Base-by-base conservation (phyloP, 2,797 vertebrate species). In the Lagocephalus sceleratus region DNA sequence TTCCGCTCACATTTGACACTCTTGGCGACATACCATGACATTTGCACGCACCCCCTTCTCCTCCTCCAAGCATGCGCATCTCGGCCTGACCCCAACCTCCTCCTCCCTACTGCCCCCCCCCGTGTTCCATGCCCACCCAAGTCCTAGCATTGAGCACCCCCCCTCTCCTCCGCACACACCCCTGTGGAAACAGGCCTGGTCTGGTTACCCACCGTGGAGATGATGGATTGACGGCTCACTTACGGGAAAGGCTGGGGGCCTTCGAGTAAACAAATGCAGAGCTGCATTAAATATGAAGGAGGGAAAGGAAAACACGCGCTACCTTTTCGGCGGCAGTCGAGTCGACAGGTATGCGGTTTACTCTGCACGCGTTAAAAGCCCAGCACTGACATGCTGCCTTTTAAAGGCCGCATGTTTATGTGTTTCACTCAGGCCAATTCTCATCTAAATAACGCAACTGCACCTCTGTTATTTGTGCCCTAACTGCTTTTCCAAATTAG, bases 221-320 rank as follows among this genome's bases (percentile, higher is more conserved):
- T 89, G 87, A 91, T 85, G 79, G 88, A 90, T 88, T 85, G 84
- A 87, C 75, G 75, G 83, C 73, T 75, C 76, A 78, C 72, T 77
- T 77, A 78, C 57, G 66, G 74, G 75, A 84, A 85, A 76, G 76
- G 63, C 63, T 11, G 46, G 54, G 54, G 60, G 61, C 80, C 65
- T 75, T 85, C 81, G 81, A 73, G 77, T 88, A 87, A 90, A 90
- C 85, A 88, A 82, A 67, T 14, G 10, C 56, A 51, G 70, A 65
- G 63, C 70, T 79, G 70, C 63, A 69, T 79, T 81, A 76, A 81
- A 81, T 68, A 80, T 69, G 57, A 73, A 71, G 64, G 51, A 52
- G 54, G 60, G 44, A 75, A 79, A 66, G 66, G 66, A 76, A 68
- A 73, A 81, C 71, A 65, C 46, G 70, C 75, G 78, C 47, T 62